Conservation (phyloP, 2,888 invertebrate genomes). For the Rhaphigaster nebulosa region DNA sequence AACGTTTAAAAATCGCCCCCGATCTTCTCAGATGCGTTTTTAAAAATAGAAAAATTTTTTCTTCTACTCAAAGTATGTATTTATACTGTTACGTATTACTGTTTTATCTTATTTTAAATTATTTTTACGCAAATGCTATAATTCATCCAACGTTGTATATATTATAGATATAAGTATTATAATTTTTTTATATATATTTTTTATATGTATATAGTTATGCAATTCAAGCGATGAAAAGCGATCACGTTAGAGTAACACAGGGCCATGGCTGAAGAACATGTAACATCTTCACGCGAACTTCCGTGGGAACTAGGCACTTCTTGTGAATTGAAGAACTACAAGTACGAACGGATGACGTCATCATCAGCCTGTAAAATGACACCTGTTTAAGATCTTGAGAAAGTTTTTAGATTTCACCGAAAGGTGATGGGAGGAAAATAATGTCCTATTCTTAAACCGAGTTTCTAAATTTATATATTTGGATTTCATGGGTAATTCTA, state of each 20-base stretch:
- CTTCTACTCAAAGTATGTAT: too few species aligned
- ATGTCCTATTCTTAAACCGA: neutral
- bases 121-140: too few species aligned
- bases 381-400: neutral
- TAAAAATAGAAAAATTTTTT: too few species aligned
- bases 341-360: neutral
- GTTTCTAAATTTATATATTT: neutral
- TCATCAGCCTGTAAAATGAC: neutral
- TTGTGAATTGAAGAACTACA: neutral
- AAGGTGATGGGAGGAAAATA: neutral
- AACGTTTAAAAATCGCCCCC: too few species aligned
- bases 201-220: too few species aligned
- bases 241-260: neutral
- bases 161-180: too few species aligned
- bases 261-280: neutral
- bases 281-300: slow-evolving; percentile 11
- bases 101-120: too few species aligned
- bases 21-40: too few species aligned
- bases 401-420: slow-evolving; percentile 3
- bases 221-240: neutral
- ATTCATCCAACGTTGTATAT: too few species aligned
- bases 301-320: neutral
- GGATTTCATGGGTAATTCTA: neutral
- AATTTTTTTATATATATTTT: too few species aligned
- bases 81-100: too few species aligned